Conservation (phyloP, 2,113 vertebrate species). For the Psettodes erumei region DNA sequence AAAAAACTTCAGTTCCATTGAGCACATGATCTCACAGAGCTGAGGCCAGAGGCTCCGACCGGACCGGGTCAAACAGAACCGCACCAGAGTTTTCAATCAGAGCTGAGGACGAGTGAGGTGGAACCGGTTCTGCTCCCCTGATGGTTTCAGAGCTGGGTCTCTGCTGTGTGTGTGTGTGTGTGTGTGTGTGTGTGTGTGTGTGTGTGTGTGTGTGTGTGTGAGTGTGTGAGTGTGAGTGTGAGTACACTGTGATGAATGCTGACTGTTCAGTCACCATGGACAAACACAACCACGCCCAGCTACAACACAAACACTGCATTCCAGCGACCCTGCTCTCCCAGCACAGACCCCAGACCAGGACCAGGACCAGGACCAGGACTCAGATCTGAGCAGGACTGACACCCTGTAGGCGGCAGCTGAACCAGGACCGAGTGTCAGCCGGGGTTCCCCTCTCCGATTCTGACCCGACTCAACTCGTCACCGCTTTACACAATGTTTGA, state of each 20-base stretch:
- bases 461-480: slow-evolving; percentile 15
- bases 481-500: neutral
- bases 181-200: slow-evolving; percentile 3
- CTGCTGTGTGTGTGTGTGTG: slow-evolving; percentile 13
- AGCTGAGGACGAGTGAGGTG: too few species aligned
- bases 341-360: slow-evolving; percentile 1
- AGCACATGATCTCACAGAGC: slow-evolving; percentile 47
- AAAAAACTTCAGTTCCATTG: slow-evolving; percentile 46
- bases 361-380: neutral
- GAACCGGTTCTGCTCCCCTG: slow-evolving; percentile 16
- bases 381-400: neutral
- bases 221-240: slow-evolving; percentile 4
- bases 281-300: slow-evolving; percentile 55
- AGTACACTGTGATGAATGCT: slow-evolving; percentile 28
- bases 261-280: slow-evolving; percentile 35
- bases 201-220: slow-evolving; percentile 9
- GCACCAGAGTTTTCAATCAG: too few species aligned
- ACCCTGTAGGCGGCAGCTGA: slow-evolving; percentile 7
- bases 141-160: neutral
- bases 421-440: slow-evolving; percentile 36
- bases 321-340: slow-evolving; percentile 11
- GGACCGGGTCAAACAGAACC: neutral
- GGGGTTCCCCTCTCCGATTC: slow-evolving; percentile 29
- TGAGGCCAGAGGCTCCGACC: slow-evolving; percentile 21
- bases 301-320: slow-evolving; percentile 63